A percentile compares a stretch with the other conserved stretches of the same genome.
phyloP scores from a whole-genome alignment of 2,113 vertebrate genomes.

The Gyps fulvus region DNA sequence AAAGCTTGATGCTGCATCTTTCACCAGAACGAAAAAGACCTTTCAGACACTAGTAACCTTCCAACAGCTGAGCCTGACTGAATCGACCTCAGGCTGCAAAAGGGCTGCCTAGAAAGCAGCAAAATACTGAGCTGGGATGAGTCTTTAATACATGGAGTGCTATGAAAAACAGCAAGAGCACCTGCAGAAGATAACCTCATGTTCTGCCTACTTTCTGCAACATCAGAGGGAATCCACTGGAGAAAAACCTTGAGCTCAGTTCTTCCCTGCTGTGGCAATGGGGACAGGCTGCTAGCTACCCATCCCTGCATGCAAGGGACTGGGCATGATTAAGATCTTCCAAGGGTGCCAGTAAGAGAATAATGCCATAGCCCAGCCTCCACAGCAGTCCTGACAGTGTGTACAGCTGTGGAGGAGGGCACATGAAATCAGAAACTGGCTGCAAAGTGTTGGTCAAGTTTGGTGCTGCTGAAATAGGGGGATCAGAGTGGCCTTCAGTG shows the following conservation, averaged over 20 bases:
- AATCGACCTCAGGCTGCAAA: not conserved
- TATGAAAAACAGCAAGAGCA: not conserved
- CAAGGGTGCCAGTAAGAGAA: not conserved
- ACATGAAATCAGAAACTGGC: not conserved
- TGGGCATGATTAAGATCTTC: not conserved
- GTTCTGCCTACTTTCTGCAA: not conserved
- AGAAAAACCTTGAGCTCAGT: not conserved
- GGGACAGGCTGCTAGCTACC: not conserved
- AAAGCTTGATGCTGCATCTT: not conserved
- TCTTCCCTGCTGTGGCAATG: not conserved
- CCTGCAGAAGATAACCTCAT: not conserved
- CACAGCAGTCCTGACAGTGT: not conserved
- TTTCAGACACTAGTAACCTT: not conserved
- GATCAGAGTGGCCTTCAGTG: not conserved
- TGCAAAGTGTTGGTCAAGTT: not conserved
- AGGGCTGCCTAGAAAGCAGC: not conserved
- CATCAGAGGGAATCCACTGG: not conserved
- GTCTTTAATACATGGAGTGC: not conserved
- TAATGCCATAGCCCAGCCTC: not conserved
- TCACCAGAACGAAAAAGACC: not conserved
- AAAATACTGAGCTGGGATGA: not conserved
- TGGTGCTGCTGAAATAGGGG: not conserved
- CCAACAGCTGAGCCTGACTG: not conserved
- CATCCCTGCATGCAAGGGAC: not conserved
- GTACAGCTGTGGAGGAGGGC: not conserved